These are phyloP conservation scores for Drosophila pectinifera DNA, from an alignment of 1,140 invertebrate species.

Conservation along the genomic window DNA sequence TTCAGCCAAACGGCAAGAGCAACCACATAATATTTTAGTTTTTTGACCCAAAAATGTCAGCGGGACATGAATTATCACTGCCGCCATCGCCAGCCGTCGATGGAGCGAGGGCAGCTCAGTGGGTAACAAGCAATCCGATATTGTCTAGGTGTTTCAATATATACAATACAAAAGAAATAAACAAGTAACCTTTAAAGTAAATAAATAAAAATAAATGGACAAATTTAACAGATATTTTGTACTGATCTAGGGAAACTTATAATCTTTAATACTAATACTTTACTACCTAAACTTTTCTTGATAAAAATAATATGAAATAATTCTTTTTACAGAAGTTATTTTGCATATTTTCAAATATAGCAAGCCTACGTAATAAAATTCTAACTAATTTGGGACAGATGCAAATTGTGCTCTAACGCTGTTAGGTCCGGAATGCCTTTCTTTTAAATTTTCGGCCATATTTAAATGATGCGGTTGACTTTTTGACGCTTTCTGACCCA, in stretches of 20 bases:
- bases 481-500: conserved; percentile 7
- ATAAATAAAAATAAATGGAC: too few relatives aligned
- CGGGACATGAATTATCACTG: conserved; percentile 81
- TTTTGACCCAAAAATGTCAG: conserved; percentile 84
- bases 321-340: too few relatives aligned
- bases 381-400: not conserved
- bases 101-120: conserved; percentile 29
- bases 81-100: conserved; percentile 61
- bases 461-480: conserved; percentile 26
- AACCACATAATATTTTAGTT: conserved; percentile 81
- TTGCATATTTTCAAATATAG: not conserved
- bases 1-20: conserved; percentile 42
- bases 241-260: too few relatives aligned
- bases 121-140: not conserved
- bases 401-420: not conserved
- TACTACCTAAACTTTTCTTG: too few relatives aligned
- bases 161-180: too few relatives aligned
- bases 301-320: not conserved
- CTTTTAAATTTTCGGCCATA: not conserved
- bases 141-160: not conserved
- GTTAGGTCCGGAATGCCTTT: not conserved
- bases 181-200: not conserved
- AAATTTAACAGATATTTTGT: too few relatives aligned
- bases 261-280: too few relatives aligned
- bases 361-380: too few relatives aligned